Evolutionary conservation across 1,140 invertebrate species (phyloP).

Genomic region (Contarinia nasturtii): DNA sequence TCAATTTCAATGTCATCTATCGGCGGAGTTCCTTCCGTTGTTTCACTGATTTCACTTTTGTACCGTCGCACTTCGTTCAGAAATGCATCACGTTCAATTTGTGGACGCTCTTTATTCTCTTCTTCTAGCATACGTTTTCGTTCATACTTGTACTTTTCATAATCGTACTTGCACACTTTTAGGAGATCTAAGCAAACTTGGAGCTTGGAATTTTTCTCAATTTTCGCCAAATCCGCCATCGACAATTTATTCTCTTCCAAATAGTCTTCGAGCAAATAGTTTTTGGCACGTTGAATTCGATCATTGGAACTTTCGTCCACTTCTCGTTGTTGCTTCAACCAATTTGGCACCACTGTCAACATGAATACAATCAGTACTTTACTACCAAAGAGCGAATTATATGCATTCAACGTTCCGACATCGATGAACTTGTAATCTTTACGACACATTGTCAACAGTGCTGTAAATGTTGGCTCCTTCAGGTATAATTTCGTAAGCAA

Average conservation of each 20-base stretch:
- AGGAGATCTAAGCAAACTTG: slow-evolving; percentile 16
- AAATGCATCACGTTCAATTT: slow-evolving; percentile 12
- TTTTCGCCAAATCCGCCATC: slow-evolving; percentile 19
- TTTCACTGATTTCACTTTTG: slow-evolving; percentile 16
- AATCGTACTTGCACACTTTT: slow-evolving; percentile 17
- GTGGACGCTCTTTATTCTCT: slow-evolving; percentile 10
- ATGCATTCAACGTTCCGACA: slow-evolving; percentile 15
- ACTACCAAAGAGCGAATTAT: slow-evolving; percentile 18
- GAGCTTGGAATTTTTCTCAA: slow-evolving; percentile 16
- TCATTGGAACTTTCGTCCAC: slow-evolving; percentile 7
- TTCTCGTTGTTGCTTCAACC: slow-evolving; percentile 16
- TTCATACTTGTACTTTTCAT: slow-evolving; percentile 17
- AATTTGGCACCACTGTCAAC: slow-evolving; percentile 20
- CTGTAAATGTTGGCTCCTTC: neutral
- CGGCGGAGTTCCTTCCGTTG: slow-evolving; percentile 9
- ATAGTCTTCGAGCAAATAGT: slow-evolving; percentile 22
- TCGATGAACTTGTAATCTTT: slow-evolving; percentile 13
- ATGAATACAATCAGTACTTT: slow-evolving; percentile 22
- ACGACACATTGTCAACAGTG: slow-evolving; percentile 9
- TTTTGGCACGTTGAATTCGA: slow-evolving; percentile 16
- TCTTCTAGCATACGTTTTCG: slow-evolving; percentile 8
- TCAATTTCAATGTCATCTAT: neutral
- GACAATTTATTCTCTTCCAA: slow-evolving; percentile 20
- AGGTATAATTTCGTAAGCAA: slow-evolving; percentile 1
- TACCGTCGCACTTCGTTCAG: slow-evolving; percentile 18